Percentiles rank a stretch among this genome's conserved stretches.
Conservation (phyloP, 2,888 invertebrate genomes). For the Maniola hyperantus region DNA sequence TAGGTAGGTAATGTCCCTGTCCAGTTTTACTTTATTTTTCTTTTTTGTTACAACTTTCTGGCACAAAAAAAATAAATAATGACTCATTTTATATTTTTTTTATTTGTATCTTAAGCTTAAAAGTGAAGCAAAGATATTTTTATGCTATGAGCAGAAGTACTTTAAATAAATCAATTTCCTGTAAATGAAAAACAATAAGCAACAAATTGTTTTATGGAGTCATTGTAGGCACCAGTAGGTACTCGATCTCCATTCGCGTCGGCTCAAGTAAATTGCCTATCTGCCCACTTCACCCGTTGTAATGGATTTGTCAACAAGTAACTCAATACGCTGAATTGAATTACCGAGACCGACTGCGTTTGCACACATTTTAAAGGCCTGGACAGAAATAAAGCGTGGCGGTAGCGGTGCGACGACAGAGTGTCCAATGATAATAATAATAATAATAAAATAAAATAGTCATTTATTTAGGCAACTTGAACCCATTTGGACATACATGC, state of each 20-base stretch:
- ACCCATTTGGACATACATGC: too few relatives aligned
- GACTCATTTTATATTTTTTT: too few relatives aligned
- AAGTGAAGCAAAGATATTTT: too few relatives aligned
- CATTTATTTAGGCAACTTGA: too few relatives aligned
- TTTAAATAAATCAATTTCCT: not conserved
- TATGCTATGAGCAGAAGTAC: not conserved
- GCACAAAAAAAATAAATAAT: too few relatives aligned
- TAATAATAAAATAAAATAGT: too few relatives aligned
- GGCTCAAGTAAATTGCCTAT: conserved; percentile 46
- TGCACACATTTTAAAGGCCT: conserved; percentile 58
- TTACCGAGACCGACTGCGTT: conserved; percentile 64
- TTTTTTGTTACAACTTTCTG: too few relatives aligned
- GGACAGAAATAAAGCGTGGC: not conserved
- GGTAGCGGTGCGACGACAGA: not conserved
- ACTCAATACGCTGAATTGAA: conserved; percentile 68
- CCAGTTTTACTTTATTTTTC: too few relatives aligned
- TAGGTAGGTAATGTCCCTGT: too few relatives aligned
- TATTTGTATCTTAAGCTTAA: too few relatives aligned
- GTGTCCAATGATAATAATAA: too few relatives aligned
- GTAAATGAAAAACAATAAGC: not conserved
- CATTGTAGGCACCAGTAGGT: not conserved
- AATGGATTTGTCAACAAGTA: conserved; percentile 80
- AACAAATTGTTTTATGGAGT: not conserved
- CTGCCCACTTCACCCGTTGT: conserved; percentile 50
- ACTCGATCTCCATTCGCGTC: conserved; percentile 33